Base-by-base conservation (phyloP, 2,888 invertebrate genomes). In the Abscondita cerata region DNA sequence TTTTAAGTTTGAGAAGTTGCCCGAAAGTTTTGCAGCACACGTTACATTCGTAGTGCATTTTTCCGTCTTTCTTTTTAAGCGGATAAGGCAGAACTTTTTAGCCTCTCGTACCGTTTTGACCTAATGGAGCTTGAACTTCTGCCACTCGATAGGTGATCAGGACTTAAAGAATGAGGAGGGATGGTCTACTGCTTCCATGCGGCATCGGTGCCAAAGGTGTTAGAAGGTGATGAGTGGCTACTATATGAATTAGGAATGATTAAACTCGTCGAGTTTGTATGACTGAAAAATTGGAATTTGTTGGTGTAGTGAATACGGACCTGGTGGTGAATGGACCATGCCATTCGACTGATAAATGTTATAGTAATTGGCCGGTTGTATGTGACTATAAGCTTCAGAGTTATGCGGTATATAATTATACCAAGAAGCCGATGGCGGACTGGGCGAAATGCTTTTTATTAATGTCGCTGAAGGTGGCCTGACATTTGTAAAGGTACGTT, bases 21-120 rank as follows among this genome's bases (percentile, higher is more conserved):
- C 99, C 99, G 77, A 99, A 99, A 0, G 96, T 96, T 82, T 99
- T 99, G 79, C 90, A 91, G 79, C 99, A 99, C 2, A 98, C 95
- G 77, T 98, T 98, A 82, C 99, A 99, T 81, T 98, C 97, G 81
- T 99, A 99, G 76, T 98, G 96, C 93, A 98, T 98, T 83, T 98
- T 98, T 0, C 99, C 99, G 77, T 99, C 97, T 81, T 96, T 96
- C 83, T 98, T 98, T 83, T 96, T 93, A 47, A 98, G 83, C 0
- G 98, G 98, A 80, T 98, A 98, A 0, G 98, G 98, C 68, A 98
- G 84, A 64, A 96, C 95, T 66, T 96, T 86, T 78, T 96, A 96
- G 9, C 97, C 97, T 44, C 97, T 85, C 1, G 89, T 87, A 5
- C 87, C 87, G 71, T 90, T 91, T 0, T 93, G 92, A 75, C 92